Percentiles rank a stretch among this genome's conserved stretches.
phyloP scores from a whole-genome alignment of 2,113 vertebrate genomes.

The Dipodomys spectabilis region DNA sequence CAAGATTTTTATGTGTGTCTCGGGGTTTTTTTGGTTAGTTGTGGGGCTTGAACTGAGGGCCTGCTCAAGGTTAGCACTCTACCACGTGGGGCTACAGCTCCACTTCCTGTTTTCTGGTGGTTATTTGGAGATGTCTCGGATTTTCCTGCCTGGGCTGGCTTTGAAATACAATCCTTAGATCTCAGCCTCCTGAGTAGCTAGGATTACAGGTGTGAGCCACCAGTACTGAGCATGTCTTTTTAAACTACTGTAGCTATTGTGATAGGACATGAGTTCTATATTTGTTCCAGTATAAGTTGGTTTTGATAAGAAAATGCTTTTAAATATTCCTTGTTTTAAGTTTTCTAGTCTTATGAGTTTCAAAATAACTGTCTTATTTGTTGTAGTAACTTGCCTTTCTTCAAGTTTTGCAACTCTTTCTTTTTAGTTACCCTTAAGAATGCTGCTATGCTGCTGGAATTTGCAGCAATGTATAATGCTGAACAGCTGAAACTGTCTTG shows the following conservation, averaged over 20 bases:
- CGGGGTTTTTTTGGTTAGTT: neutral
- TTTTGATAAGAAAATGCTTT: constrained; percentile 18
- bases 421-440: constrained; percentile 96
- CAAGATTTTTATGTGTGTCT: constrained; percentile 18
- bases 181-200: no score
- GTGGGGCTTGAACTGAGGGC: no score
- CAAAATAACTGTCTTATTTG: constrained; percentile 39
- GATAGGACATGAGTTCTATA: neutral
- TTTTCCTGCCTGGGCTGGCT: no score
- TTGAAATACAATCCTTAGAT: no score
- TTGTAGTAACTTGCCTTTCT: neutral
- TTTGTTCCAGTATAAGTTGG: constrained; percentile 21
- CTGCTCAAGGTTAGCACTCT: no score
- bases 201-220: no score
- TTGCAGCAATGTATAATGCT: constrained; percentile 94
- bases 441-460: constrained; percentile 94
- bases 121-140: no score
- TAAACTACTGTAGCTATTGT: constrained; percentile 3
- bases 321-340: constrained; percentile 9
- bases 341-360: constrained; percentile 32
- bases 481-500: constrained; percentile 96
- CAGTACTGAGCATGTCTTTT: neutral
- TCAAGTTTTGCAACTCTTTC: constrained; percentile 63
- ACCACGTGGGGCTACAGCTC: no score
- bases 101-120: no score